Conservation (phyloP, 2,797 vertebrate genomes). For the Martes flavigula region DNA sequence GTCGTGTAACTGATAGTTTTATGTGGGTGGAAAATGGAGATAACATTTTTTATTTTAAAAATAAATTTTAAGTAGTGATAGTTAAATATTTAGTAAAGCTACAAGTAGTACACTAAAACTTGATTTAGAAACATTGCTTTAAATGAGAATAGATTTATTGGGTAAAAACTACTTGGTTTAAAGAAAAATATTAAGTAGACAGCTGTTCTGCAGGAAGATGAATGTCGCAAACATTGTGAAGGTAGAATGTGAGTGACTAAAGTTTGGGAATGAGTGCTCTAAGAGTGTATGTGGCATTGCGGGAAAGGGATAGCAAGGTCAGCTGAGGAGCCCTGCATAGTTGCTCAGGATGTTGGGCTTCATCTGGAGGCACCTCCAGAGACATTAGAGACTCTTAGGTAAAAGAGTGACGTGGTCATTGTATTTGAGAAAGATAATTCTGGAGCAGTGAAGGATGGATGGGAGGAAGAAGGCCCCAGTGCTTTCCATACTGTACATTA, state of each 20-base stretch:
- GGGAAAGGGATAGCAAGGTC: neutral
- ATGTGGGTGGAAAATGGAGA: neutral
- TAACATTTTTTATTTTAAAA: neutral
- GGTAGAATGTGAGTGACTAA: neutral
- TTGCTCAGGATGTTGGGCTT: neutral
- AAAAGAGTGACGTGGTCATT: neutral
- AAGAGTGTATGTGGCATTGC: neutral
- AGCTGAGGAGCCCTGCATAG: neutral
- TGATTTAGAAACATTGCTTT: neutral
- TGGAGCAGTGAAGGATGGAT: neutral
- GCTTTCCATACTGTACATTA: neutral
- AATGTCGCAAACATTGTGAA: neutral
- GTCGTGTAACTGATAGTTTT: neutral
- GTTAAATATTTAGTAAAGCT: slow-evolving; percentile 15
- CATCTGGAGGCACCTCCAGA: neutral
- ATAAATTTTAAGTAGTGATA: neutral
- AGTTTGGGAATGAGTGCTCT: neutral
- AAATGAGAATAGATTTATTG: neutral
- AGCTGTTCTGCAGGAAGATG: neutral
- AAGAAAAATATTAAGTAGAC: neutral
- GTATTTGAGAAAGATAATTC: neutral
- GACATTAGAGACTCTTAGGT: neutral
- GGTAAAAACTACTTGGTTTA: neutral
- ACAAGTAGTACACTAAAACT: neutral
- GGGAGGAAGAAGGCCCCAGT: neutral